These are phyloP conservation scores for Hypselothyrea guttata DNA, from an alignment of 2,888 invertebrate species.

Conservation along the genomic window DNA sequence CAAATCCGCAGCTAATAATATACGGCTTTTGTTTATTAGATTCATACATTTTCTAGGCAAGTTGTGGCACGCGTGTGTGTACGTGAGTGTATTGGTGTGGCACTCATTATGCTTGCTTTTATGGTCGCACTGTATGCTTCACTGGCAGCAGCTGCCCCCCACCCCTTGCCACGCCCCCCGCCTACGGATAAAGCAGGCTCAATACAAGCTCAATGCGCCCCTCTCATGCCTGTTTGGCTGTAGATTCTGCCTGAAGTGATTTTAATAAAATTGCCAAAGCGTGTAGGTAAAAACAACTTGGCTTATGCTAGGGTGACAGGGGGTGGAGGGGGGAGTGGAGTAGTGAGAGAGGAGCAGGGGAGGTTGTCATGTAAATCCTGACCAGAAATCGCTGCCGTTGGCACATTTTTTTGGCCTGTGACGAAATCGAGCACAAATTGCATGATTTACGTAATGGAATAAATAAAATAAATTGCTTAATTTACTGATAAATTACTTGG, in stretches of 20 bases:
- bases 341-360: not conserved
- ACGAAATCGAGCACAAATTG: conserved; percentile 76
- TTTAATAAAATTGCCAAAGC: conserved; percentile 76
- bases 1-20: conserved; percentile 74
- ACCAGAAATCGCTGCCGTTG: conserved; percentile 71
- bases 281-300: conserved; percentile 69
- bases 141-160: conserved; percentile 16
- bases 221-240: conserved; percentile 4
- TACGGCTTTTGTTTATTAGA: conserved; percentile 77
- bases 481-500: conserved; percentile 80
- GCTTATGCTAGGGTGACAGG: not conserved
- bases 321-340: not conserved
- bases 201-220: conserved; percentile 4
- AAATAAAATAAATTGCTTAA: conserved; percentile 81
- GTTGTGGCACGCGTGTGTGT: conserved; percentile 41
- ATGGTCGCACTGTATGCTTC: conserved; percentile 54
- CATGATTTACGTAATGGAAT: conserved; percentile 80
- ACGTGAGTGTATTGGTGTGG: conserved; percentile 41
- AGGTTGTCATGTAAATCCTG: conserved; percentile 64
- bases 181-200: not conserved
- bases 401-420: conserved; percentile 64
- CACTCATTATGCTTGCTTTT: conserved; percentile 70
- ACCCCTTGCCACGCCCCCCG: not conserved
- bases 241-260: conserved; percentile 65
- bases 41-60: conserved; percentile 70